These are phyloP conservation scores for Lysandra bellargus DNA, from an alignment of 2,888 invertebrate species.

Conservation along the genomic window DNA sequence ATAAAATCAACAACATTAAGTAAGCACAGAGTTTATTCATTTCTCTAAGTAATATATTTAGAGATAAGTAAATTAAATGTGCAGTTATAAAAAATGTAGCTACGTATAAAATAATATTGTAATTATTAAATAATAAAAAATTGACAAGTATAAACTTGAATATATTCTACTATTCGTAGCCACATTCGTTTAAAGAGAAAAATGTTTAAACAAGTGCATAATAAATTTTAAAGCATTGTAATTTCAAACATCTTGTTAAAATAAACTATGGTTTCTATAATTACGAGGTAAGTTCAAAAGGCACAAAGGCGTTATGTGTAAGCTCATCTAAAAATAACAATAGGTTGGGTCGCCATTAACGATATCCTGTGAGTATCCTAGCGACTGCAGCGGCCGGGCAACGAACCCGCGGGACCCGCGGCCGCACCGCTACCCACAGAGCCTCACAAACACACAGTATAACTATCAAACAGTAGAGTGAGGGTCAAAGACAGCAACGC, in stretches of 20 bases:
- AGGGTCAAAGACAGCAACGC: background rate
- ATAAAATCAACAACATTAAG: background rate
- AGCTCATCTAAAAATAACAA: constrained; percentile 30
- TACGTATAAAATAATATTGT: no score
- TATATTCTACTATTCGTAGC: no score
- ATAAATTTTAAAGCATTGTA: background rate
- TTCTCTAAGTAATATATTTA: background rate
- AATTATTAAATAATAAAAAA: no score
- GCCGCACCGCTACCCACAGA: constrained; percentile 40
- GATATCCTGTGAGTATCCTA: constrained; percentile 71
- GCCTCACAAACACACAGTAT: constrained; percentile 27
- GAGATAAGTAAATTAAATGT: background rate
- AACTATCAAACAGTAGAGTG: background rate
- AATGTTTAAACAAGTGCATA: no score
- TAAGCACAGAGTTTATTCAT: background rate
- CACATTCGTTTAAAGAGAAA: no score
- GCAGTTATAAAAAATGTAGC: background rate
- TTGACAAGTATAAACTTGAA: no score
- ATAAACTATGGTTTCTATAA: background rate
- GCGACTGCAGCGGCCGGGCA: constrained; percentile 63
- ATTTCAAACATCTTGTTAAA: background rate
- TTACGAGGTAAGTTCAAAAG: background rate
- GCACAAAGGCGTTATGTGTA: constrained; percentile 1
- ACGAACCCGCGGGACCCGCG: constrained; percentile 65
- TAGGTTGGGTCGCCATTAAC: constrained; percentile 46